phyloP scores from a whole-genome alignment of 2,797 vertebrate species.

The Brachymystax lenok region DNA sequence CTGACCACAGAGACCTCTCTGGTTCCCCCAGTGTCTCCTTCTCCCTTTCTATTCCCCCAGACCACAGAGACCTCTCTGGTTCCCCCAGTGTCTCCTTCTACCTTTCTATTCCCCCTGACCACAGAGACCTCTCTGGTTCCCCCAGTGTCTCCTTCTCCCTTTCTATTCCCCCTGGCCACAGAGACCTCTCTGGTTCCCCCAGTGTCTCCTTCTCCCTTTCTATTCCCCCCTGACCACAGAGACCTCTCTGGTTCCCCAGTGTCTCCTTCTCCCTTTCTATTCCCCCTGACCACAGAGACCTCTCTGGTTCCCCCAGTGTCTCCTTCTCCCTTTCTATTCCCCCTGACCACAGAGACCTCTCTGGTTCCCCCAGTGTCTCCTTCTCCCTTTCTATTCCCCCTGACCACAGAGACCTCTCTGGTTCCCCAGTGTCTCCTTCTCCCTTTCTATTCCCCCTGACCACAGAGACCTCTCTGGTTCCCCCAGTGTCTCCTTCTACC shows the following conservation, averaged over 20 bases:
- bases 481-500: not conserved
- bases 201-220: no score
- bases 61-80: not conserved
- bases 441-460: not conserved
- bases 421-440: no score
- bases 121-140: no score
- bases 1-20: not conserved
- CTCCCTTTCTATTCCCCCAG: not conserved
- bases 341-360: not conserved
- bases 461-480: no score
- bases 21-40: not conserved
- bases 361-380: no score
- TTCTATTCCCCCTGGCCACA: no score
- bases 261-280: no score
- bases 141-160: not conserved
- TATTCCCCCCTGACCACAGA: no score
- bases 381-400: not conserved
- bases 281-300: not conserved
- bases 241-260: no score
- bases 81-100: not conserved
- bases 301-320: not conserved
- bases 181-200: no score
- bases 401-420: no score
- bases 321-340: not conserved
- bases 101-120: not conserved